Evolutionary conservation across 2,888 invertebrate species (phyloP).

Genomic region (Rutpela maculata): DNA sequence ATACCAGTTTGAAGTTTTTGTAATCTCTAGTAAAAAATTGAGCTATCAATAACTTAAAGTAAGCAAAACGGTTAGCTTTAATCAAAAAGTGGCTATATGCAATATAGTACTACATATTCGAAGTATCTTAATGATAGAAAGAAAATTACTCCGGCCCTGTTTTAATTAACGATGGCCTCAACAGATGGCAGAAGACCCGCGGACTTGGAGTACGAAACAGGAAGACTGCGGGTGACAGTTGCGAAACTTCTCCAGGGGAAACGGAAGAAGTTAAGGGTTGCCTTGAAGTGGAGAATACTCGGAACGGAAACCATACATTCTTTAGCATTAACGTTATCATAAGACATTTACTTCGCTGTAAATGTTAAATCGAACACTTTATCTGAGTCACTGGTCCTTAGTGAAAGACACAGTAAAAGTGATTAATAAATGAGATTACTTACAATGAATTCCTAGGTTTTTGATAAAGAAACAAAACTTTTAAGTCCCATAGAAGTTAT

Average conservation of each 20-base stretch:
- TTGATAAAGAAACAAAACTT: no score
- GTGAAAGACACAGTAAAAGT: background rate
- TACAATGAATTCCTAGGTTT: no score
- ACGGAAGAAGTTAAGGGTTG: conserved; percentile 49
- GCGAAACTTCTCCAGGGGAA: conserved; percentile 44
- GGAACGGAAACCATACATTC: conserved; percentile 49
- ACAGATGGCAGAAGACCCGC: conserved; percentile 46
- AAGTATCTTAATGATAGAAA: background rate
- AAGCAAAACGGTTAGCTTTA: no score
- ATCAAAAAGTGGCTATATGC: no score
- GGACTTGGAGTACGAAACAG: conserved; percentile 44
- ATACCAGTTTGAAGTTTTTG: no score
- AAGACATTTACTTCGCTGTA: conserved; percentile 11
- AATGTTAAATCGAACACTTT: conserved; percentile 14
- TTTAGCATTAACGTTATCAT: conserved; percentile 41
- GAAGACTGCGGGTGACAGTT: conserved; percentile 48
- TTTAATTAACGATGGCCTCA: conserved; percentile 32
- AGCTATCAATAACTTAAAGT: no score
- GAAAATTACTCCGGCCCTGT: conserved; percentile 16
- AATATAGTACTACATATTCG: background rate
- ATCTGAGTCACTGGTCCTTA: background rate
- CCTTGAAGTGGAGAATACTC: conserved; percentile 45
- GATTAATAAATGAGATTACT: background rate
- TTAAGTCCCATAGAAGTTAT: no score
- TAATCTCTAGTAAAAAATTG: no score